Evolutionary conservation across 2,113 vertebrate species (phyloP).

Genomic region (Actenoides lindsayi): DNA sequence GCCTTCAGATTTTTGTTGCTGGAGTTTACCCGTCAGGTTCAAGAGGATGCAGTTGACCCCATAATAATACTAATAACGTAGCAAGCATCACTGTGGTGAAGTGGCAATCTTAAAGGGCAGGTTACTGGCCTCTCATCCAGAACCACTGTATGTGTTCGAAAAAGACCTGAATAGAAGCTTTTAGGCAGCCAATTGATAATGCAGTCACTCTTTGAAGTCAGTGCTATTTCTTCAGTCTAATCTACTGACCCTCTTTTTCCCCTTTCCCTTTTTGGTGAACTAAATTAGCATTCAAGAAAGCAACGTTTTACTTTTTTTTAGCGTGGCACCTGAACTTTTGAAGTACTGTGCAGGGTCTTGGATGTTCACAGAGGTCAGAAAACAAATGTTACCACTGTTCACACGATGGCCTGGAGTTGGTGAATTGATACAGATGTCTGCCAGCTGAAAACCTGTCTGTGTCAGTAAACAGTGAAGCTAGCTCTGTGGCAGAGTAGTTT

Average conservation of each 20-base stretch:
- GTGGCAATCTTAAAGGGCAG: background rate
- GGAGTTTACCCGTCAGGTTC: background rate
- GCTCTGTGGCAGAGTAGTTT: background rate
- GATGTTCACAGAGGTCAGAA: background rate
- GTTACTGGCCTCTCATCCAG: background rate
- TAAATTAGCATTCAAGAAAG: background rate
- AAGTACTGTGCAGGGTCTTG: background rate
- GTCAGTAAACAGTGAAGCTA: background rate
- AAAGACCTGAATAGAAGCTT: background rate
- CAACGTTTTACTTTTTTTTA: background rate
- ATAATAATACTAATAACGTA: background rate
- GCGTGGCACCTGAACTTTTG: background rate
- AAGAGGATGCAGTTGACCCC: background rate
- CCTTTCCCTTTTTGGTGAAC: background rate
- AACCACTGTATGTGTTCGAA: background rate
- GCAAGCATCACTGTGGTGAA: background rate
- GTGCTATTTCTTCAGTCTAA: background rate
- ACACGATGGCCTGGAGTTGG: fast-evolving
- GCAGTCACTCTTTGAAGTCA: background rate
- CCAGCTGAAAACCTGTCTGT: background rate
- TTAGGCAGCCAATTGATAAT: background rate
- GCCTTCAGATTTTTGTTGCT: background rate
- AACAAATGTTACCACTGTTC: background rate
- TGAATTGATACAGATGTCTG: background rate
- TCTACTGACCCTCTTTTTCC: background rate